Conservation (phyloP, 1,140 invertebrate species). For the Phymorhynchus buccinoides region DNA sequence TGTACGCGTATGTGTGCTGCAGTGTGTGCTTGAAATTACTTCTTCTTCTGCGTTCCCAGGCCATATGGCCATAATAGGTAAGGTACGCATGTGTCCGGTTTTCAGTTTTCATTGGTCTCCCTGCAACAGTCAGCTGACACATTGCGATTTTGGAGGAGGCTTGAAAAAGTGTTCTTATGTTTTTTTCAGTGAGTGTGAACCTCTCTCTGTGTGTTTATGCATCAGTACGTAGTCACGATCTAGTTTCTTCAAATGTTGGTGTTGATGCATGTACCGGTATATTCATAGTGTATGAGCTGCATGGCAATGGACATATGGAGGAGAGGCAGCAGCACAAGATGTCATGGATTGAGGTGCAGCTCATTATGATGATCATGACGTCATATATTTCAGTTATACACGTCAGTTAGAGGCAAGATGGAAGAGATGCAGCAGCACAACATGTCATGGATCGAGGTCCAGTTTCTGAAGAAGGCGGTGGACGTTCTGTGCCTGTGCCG, state of each 20-base stretch:
- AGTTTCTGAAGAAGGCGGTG: slow-evolving; percentile 97
- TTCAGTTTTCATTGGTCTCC: too few relatives aligned
- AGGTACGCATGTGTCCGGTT: too few relatives aligned
- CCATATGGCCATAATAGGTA: too few relatives aligned
- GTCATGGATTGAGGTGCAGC: slow-evolving; percentile 99
- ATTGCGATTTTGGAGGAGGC: too few relatives aligned
- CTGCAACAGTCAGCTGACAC: too few relatives aligned
- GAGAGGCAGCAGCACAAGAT: slow-evolving; percentile 99
- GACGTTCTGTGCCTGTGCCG: slow-evolving; percentile 97
- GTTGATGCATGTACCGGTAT: background rate
- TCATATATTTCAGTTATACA: slow-evolving; percentile 66
- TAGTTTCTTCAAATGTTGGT: too few relatives aligned
- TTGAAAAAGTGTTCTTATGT: too few relatives aligned
- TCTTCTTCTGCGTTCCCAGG: background rate
- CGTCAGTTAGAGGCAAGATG: slow-evolving; percentile 94
- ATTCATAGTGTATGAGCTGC: background rate
- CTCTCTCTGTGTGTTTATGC: background rate
- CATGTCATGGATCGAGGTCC: slow-evolving; percentile 99
- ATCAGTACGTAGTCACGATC: too few relatives aligned
- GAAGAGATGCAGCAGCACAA: slow-evolving; percentile 99
- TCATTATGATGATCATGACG: slow-evolving; percentile 96
- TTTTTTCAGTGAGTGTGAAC: background rate
- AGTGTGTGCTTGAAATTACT: background rate
- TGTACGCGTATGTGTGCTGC: background rate
- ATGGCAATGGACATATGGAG: slow-evolving; percentile 99